These are phyloP conservation scores for Dendrolimus pini DNA, from an alignment of 2,888 invertebrate species.

Conservation along the genomic window DNA sequence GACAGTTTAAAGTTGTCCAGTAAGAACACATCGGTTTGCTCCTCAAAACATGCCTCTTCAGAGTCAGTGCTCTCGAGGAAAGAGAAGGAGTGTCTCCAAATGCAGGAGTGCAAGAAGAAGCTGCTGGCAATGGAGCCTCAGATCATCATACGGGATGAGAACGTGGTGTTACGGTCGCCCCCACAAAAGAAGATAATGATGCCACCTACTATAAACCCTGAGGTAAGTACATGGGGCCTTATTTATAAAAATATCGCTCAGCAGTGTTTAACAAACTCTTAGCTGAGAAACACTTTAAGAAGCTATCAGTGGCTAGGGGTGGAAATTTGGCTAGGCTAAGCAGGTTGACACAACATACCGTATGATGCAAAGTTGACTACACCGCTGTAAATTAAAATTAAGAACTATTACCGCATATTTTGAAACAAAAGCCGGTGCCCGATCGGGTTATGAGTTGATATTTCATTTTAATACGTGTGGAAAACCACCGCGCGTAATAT, in stretches of 20 bases:
- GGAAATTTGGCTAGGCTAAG: background rate
- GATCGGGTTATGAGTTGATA: too few species aligned
- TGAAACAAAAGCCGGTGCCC: too few species aligned
- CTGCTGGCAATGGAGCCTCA: constrained; percentile 66
- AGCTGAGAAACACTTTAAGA: too few species aligned
- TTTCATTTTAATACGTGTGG: too few species aligned
- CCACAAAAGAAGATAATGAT: constrained; percentile 71
- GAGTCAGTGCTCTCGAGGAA: constrained; percentile 67
- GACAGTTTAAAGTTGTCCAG: constrained; percentile 69
- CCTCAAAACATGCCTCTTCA: constrained; percentile 67
- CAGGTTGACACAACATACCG: too few species aligned
- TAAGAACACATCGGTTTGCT: constrained; percentile 55
- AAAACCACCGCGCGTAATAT: too few species aligned
- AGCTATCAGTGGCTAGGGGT: background rate
- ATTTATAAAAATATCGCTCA: too few species aligned
- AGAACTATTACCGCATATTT: too few species aligned
- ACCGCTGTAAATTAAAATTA: too few species aligned
- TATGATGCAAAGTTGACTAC: too few species aligned
- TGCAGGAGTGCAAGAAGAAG: constrained; percentile 72
- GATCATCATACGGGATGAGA: constrained; percentile 69
- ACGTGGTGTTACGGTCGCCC: constrained; percentile 60
- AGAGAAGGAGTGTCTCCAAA: constrained; percentile 63
- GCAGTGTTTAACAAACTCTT: too few species aligned
- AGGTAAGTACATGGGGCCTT: constrained; percentile 36
- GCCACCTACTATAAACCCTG: constrained; percentile 64